These are phyloP conservation scores for Lepus europaeus DNA, from an alignment of 2,113 vertebrate species.

Conservation along the genomic window DNA sequence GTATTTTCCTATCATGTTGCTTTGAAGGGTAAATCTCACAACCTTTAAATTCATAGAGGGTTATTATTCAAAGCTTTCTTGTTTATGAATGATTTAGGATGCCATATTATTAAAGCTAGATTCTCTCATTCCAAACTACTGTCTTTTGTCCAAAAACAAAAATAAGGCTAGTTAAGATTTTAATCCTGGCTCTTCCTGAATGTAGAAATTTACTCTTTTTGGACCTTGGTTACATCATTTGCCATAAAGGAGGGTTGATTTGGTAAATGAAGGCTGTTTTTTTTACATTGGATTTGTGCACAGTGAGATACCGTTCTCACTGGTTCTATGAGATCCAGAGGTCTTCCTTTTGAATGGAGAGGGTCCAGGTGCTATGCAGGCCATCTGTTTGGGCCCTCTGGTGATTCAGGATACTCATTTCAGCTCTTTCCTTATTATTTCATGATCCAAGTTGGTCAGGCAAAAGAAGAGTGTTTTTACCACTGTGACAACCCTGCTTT, in stretches of 20 bases:
- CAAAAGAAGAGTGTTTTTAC: background rate
- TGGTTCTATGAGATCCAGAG: background rate
- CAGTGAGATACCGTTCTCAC: background rate
- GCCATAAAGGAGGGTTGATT: background rate
- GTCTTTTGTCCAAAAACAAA: background rate
- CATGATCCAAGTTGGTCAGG: background rate
- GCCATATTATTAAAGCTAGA: conserved; percentile 46
- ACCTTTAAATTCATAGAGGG: background rate
- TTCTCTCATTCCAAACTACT: background rate
- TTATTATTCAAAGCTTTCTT: conserved; percentile 18
- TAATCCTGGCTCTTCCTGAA: conserved; percentile 33
- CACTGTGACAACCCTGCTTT: background rate
- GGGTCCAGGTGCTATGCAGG: background rate
- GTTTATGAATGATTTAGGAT: conserved; percentile 23
- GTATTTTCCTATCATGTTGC: conserved; percentile 47
- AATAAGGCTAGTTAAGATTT: background rate
- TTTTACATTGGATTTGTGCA: background rate
- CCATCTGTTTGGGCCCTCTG: background rate
- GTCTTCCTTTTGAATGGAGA: no score
- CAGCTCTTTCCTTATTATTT: background rate
- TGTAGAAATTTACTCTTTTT: background rate
- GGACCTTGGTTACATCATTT: background rate
- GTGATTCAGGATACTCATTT: background rate
- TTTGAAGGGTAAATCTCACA: conserved; percentile 49
- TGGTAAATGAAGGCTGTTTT: background rate